Conservation (phyloP, 1,140 invertebrate genomes). For the Drosophila quadrilineata region DNA sequence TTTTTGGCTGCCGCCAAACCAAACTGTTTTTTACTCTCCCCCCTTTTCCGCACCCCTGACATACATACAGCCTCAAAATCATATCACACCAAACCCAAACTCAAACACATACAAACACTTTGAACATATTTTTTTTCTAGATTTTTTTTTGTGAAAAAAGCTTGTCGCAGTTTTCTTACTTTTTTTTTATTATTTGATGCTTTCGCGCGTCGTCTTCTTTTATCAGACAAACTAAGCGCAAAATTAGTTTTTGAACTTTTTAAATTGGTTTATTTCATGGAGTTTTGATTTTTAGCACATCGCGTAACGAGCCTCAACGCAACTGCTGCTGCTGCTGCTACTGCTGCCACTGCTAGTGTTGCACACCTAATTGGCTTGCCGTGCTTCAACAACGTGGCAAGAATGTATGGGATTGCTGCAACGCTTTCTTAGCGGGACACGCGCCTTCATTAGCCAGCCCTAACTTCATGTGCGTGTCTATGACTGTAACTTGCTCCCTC, state of each 20-base stretch:
- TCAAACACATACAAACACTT: constrained; percentile 23
- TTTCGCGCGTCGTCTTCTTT: constrained; percentile 56
- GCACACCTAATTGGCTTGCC: constrained; percentile 66
- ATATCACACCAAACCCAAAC: constrained; percentile 22
- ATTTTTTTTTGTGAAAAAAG: too few species aligned
- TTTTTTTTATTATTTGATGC: constrained; percentile 15
- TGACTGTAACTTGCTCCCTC: constrained; percentile 25
- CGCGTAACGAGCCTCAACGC: constrained; percentile 74
- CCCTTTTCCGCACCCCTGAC: background rate
- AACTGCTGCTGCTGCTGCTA: too few species aligned
- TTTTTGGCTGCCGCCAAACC: constrained; percentile 66
- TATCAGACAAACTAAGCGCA: constrained; percentile 80
- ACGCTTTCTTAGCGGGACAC: constrained; percentile 52
- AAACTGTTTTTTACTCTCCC: constrained; percentile 66
- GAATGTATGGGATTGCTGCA: constrained; percentile 26
- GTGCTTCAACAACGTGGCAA: constrained; percentile 30
- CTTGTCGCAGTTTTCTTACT: constrained; percentile 17
- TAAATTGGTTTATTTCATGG: constrained; percentile 81
- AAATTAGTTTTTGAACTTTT: constrained; percentile 81
- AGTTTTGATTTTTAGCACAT: constrained; percentile 80
- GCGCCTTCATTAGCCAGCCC: constrained; percentile 60
- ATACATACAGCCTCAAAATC: constrained; percentile 17
- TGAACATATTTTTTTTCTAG: constrained; percentile 2
- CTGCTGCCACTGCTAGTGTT: too few species aligned
- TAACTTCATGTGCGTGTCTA: background rate